These are phyloP conservation scores for Peromyscus eremicus DNA, from an alignment of 2,797 vertebrate genomes.

Conservation along the genomic window DNA sequence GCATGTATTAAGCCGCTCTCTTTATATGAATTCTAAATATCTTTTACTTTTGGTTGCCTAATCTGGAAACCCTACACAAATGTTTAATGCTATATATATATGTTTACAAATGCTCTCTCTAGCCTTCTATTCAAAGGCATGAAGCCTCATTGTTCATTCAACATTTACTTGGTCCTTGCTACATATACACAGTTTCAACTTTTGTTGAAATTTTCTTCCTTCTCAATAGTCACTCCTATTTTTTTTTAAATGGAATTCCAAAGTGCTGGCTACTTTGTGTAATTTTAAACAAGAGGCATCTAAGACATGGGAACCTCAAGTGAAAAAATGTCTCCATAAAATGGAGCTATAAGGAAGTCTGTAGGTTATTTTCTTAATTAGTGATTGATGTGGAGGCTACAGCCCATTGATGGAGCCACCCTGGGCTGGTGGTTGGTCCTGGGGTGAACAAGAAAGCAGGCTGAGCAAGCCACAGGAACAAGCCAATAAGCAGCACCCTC, in stretches of 20 bases:
- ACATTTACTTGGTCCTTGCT: constrained; percentile 7
- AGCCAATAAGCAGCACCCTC: background rate
- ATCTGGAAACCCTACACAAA: constrained; percentile 35
- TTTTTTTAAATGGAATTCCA: background rate
- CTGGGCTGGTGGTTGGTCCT: background rate
- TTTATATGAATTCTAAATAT: background rate
- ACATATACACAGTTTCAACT: background rate
- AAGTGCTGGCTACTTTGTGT: background rate
- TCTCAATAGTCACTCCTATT: background rate
- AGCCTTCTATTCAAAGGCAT: background rate
- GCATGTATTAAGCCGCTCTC: constrained; percentile 20
- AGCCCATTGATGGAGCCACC: background rate
- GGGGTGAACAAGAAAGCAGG: background rate
- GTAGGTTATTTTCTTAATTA: background rate
- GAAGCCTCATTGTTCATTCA: background rate
- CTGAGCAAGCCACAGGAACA: background rate
- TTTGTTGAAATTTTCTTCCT: constrained; percentile 31
- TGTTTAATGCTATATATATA: background rate
- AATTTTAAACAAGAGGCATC: background rate
- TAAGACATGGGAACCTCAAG: background rate
- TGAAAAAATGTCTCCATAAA: background rate
- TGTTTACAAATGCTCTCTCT: background rate
- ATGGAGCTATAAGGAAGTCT: background rate
- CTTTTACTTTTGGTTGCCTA: constrained; percentile 5
- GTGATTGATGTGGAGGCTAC: background rate